phyloP scores from a whole-genome alignment of 2,113 vertebrate species.

The Vulpes vulpes region DNA sequence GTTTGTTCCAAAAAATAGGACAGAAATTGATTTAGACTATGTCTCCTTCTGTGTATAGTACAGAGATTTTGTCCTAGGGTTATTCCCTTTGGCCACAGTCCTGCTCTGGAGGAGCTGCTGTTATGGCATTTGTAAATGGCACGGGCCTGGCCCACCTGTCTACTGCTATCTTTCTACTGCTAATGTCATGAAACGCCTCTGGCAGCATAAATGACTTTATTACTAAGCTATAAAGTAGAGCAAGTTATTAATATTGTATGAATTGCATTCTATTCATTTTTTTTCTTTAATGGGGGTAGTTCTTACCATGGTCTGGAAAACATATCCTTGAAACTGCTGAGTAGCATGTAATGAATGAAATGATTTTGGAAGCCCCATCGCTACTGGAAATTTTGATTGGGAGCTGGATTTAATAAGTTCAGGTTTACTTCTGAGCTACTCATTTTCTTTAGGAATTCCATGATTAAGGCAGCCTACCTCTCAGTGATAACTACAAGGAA shows the following conservation, averaged over 20 bases:
- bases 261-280: constrained; percentile 69
- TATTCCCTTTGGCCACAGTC: not conserved
- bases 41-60: not conserved
- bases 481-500: constrained; percentile 62
- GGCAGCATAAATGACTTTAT: constrained; percentile 77
- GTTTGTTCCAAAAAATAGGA: constrained; percentile 26
- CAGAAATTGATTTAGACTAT: not conserved
- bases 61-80: not conserved
- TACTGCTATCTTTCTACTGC: not conserved
- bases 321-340: constrained; percentile 69
- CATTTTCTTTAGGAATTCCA: constrained; percentile 71
- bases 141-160: not conserved
- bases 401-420: constrained; percentile 69
- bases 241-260: constrained; percentile 79
- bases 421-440: constrained; percentile 66
- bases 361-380: constrained; percentile 45
- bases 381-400: constrained; percentile 68
- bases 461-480: constrained; percentile 67
- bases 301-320: constrained; percentile 49
- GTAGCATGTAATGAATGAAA: constrained; percentile 19
- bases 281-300: constrained; percentile 64
- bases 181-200: constrained; percentile 67
- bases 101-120: not conserved
- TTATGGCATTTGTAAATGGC: not conserved
- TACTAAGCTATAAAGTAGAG: constrained; percentile 69